These are phyloP conservation scores for Myotis vivesi DNA, from an alignment of 2,797 vertebrate species.

Conservation along the genomic window DNA sequence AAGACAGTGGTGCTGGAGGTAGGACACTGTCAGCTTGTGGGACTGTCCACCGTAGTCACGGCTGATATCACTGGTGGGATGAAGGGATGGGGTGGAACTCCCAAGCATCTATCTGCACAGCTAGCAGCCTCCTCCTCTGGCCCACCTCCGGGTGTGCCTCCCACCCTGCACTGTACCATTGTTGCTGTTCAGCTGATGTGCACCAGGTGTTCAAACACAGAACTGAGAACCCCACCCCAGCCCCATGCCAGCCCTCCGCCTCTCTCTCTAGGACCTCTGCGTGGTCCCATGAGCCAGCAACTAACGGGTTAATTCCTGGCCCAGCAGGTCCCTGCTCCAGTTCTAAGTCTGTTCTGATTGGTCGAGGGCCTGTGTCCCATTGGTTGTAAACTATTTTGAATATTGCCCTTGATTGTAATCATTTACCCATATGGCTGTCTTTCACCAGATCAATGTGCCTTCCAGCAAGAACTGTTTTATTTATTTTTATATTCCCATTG, in stretches of 20 bases:
- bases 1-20: not conserved
- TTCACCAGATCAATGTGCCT: not conserved
- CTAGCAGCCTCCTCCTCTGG: not conserved
- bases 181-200: not conserved
- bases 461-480: not conserved
- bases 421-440: not conserved
- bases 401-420: not conserved
- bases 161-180: not conserved
- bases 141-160: not conserved
- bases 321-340: not conserved
- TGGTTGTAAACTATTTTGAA: not conserved
- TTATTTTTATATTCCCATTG: not conserved
- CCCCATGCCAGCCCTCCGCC: not conserved
- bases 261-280: not conserved
- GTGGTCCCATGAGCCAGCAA: not conserved
- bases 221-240: not conserved
- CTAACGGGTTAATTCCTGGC: not conserved
- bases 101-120: not conserved
- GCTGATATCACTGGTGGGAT: not conserved
- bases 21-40: not conserved
- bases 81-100: not conserved
- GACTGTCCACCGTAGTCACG: rapidly evolving
- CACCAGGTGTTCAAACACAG: not conserved
- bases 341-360: not conserved
- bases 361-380: not conserved